These are phyloP conservation scores for Euproctis similis DNA, from an alignment of 2,888 invertebrate species.

Conservation along the genomic window DNA sequence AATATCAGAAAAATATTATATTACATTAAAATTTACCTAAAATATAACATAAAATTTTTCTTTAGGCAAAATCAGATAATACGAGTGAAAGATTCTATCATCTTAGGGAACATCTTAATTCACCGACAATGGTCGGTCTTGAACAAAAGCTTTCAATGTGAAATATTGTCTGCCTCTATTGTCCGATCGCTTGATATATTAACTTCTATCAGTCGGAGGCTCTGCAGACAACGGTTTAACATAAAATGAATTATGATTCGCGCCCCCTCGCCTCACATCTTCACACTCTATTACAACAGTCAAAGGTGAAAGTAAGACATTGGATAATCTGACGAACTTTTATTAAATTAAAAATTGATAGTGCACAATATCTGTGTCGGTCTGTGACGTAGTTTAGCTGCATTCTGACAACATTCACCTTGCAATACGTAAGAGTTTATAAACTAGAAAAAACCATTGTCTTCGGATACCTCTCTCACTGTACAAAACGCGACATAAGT, in stretches of 20 bases:
- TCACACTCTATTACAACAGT: neutral
- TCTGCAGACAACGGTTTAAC: constrained; percentile 25
- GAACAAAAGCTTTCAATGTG: constrained; percentile 34
- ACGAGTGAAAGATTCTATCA: constrained; percentile 14
- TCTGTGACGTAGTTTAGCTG: too few species aligned
- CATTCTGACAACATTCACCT: too few species aligned
- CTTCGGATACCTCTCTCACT: too few species aligned
- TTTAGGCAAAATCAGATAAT: constrained; percentile 3
- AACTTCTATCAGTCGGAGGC: constrained; percentile 23
- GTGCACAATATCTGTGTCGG: too few species aligned
- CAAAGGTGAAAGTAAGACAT: too few species aligned
- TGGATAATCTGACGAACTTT: too few species aligned
- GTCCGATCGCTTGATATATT: constrained; percentile 40
- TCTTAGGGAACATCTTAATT: constrained; percentile 31
- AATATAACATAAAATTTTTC: too few species aligned
- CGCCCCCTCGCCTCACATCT: constrained; percentile 2
- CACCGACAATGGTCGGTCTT: constrained; percentile 27
- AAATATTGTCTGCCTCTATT: constrained; percentile 40
- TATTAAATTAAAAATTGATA: too few species aligned
- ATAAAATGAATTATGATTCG: constrained; percentile 23
- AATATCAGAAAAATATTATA: too few species aligned
- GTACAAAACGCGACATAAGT: too few species aligned
- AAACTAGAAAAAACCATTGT: too few species aligned
- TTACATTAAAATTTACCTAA: neutral
- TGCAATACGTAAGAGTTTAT: too few species aligned